These are phyloP conservation scores for Protobothrops mucrosquamatus DNA, from an alignment of 2,113 vertebrate genomes.

Conservation along the genomic window DNA sequence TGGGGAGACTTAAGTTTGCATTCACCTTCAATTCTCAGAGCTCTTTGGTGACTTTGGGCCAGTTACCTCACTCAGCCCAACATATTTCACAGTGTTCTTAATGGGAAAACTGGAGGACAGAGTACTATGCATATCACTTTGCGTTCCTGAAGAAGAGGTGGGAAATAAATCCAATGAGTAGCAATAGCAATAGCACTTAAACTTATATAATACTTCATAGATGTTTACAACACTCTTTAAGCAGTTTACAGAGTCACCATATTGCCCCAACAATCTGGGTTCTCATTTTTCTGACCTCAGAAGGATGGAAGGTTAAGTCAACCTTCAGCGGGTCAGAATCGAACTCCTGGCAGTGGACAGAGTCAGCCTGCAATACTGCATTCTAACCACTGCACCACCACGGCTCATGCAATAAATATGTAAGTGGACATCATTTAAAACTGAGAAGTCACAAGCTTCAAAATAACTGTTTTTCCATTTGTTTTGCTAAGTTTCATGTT, in stretches of 20 bases:
- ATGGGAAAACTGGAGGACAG: not conserved
- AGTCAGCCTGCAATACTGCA: not conserved
- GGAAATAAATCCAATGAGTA: not conserved
- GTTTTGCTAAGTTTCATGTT: not conserved
- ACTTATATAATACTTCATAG: not conserved
- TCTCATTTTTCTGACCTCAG: not conserved
- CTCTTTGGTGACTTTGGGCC: not conserved
- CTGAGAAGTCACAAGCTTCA: not conserved
- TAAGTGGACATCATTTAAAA: not conserved
- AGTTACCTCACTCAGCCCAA: not conserved
- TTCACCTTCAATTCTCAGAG: not conserved
- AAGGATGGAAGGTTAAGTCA: not conserved
- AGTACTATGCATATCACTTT: not conserved
- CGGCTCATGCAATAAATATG: not conserved
- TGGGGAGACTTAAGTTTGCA: not conserved
- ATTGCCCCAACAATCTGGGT: not conserved
- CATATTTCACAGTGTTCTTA: not conserved
- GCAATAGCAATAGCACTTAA: not conserved
- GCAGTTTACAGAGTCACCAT: not conserved
- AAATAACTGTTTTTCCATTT: not conserved
- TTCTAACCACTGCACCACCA: not conserved
- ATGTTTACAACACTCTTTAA: not conserved
- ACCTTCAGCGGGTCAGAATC: not conserved
- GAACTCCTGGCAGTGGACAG: not conserved
- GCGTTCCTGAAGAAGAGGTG: not conserved